phyloP scores from a whole-genome alignment of 2,797 vertebrate species.

The Acipenser transmontanus region DNA sequence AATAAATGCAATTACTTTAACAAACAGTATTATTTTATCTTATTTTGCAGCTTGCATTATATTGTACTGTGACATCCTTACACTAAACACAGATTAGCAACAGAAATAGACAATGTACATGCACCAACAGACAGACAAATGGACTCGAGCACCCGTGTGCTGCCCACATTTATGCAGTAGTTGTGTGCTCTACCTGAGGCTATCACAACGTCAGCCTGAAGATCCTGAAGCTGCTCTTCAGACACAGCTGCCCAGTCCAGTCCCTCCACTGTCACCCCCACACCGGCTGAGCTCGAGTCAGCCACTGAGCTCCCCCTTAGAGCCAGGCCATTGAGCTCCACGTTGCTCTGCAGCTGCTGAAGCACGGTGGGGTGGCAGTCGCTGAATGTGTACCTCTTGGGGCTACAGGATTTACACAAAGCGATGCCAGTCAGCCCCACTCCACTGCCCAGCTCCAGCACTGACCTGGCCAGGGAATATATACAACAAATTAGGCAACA shows the following conservation, averaged over 20 bases:
- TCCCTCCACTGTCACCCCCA: constrained; percentile 45
- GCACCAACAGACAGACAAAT: too few relatives aligned
- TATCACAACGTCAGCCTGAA: constrained; percentile 56
- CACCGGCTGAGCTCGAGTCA: not conserved
- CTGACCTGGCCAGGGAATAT: not conserved
- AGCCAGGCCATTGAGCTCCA: constrained; percentile 58
- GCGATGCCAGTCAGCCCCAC: constrained; percentile 72
- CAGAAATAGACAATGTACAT: too few relatives aligned
- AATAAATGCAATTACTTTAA: too few relatives aligned
- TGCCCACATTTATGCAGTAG: too few relatives aligned
- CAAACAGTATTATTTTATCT: too few relatives aligned
- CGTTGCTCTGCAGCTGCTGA: constrained; percentile 64
- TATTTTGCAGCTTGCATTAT: too few relatives aligned
- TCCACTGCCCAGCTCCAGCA: constrained; percentile 88
- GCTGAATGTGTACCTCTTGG: constrained; percentile 67
- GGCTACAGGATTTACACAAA: constrained; percentile 68
- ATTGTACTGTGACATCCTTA: too few relatives aligned
- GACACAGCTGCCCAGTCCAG: constrained; percentile 73
- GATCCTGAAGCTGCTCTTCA: constrained; percentile 39
- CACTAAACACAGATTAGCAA: too few relatives aligned
- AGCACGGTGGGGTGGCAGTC: constrained; percentile 76
- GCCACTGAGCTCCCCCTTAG: not conserved
- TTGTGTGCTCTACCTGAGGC: constrained; percentile 69
- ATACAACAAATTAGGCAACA: not conserved
- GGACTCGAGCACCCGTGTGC: too few relatives aligned